These are phyloP conservation scores for Hermetia illucens DNA, from an alignment of 1,140 invertebrate species.

Conservation along the genomic window DNA sequence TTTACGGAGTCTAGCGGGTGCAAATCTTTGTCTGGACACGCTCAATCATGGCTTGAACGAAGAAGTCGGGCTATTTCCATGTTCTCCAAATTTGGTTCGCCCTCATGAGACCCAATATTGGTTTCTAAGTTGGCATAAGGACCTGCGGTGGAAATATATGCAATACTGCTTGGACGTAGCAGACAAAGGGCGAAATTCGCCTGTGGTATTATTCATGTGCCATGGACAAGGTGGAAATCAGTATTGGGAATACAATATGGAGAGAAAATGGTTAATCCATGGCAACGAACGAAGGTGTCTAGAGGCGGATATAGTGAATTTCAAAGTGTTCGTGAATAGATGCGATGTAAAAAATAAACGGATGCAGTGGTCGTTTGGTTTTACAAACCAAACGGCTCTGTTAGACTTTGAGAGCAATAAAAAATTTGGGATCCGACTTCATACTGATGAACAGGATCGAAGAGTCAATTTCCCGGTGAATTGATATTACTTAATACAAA, in stretches of 20 bases:
- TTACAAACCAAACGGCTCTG: conserved; percentile 45
- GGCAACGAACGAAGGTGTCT: conserved; percentile 53
- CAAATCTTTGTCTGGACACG: conserved; percentile 63
- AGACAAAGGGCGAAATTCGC: conserved; percentile 40
- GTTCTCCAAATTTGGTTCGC: conserved; percentile 14
- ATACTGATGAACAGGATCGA: no score
- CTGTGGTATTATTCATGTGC: conserved; percentile 55
- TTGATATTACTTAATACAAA: no score
- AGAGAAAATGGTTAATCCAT: conserved; percentile 51
- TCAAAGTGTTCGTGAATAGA: conserved; percentile 48
- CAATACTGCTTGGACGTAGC: conserved; percentile 65
- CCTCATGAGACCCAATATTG: conserved; percentile 20
- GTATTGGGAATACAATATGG: conserved; percentile 57
- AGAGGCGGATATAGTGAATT: conserved; percentile 33
- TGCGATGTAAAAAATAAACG: conserved; percentile 52
- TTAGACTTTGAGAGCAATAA: no score
- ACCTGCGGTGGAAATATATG: conserved; percentile 48
- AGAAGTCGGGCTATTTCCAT: conserved; percentile 37
- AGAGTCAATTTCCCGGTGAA: no score
- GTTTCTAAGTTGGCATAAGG: conserved; percentile 47
- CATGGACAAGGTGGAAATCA: conserved; percentile 65
- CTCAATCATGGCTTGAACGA: conserved; percentile 46
- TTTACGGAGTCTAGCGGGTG: conserved; percentile 47
- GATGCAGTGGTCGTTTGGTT: conserved; percentile 66
- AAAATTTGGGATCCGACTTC: no score